Conservation (phyloP, 2,888 invertebrate species). For the Auanema freiburgensis region DNA sequence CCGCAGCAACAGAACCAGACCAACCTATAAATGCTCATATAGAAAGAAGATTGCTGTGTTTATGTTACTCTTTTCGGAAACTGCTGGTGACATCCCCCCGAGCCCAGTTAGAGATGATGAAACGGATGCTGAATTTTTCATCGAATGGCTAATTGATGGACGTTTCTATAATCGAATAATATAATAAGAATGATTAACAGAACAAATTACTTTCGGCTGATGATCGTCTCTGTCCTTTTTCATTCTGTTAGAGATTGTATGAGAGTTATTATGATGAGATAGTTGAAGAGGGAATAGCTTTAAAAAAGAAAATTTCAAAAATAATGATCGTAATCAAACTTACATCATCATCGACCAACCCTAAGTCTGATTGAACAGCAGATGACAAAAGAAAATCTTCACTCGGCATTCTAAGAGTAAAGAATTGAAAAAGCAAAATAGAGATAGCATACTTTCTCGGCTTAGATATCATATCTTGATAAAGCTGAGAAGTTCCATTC, state of each 20-base stretch:
- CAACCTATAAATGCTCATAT: background rate
- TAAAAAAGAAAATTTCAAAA: background rate
- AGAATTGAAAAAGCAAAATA: background rate
- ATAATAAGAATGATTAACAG: background rate
- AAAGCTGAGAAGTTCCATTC: background rate
- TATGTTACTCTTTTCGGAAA: slow-evolving; percentile 38
- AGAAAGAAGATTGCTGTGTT: background rate
- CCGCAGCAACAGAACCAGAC: background rate
- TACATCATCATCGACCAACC: background rate
- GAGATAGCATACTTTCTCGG: background rate
- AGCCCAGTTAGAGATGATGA: slow-evolving; percentile 17
- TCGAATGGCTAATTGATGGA: background rate
- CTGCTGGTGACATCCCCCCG: slow-evolving; percentile 29
- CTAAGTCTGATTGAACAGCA: slow-evolving; percentile 4
- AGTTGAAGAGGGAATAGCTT: too few relatives aligned
- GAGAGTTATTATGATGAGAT: too few relatives aligned
- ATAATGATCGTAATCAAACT: background rate
- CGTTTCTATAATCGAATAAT: background rate
- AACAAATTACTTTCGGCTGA: too few relatives aligned
- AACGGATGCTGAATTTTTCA: slow-evolving; percentile 28
- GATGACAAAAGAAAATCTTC: background rate
- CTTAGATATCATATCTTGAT: background rate
- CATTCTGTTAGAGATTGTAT: too few relatives aligned
- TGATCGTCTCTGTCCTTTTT: too few relatives aligned
- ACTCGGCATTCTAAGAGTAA: too few relatives aligned